Percentiles rank a stretch among this genome's conserved stretches.
These are phyloP conservation scores for Lanistes nyassanus DNA, from an alignment of 1,140 invertebrate species.

Conservation along the genomic window DNA sequence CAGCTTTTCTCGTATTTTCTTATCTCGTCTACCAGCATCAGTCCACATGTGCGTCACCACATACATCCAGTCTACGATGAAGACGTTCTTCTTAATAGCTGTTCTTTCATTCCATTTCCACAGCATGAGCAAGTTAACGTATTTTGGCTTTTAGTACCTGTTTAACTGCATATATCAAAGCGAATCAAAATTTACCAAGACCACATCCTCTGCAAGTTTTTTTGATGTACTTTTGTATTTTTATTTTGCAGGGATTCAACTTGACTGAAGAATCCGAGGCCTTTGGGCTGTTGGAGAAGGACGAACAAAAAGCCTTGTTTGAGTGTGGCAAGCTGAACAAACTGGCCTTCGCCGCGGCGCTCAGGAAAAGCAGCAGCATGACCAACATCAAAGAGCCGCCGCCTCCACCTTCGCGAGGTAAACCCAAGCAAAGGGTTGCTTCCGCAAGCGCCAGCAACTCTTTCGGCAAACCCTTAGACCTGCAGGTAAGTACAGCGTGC, in stretches of 20 bases:
- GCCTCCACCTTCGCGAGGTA: too few species aligned
- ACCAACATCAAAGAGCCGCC: constrained; percentile 31
- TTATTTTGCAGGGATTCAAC: background rate
- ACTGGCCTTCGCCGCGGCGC: constrained; percentile 27
- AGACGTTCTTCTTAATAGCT: background rate
- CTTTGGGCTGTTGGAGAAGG: constrained; percentile 40
- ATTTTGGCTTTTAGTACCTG: background rate
- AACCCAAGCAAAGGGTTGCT: constrained; percentile 11
- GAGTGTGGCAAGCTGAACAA: constrained; percentile 31
- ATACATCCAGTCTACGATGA: too few species aligned
- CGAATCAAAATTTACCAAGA: background rate
- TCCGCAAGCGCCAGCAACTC: constrained; percentile 37
- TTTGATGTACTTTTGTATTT: background rate
- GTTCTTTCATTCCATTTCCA: background rate
- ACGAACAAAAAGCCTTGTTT: constrained; percentile 39
- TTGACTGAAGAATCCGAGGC: constrained; percentile 31
- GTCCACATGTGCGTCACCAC: too few species aligned
- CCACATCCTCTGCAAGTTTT: background rate
- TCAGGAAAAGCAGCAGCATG: constrained; percentile 46
- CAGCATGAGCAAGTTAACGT: background rate
- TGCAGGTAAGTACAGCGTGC: constrained; percentile 35
- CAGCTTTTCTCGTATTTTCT: too few species aligned
- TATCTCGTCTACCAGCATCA: too few species aligned
- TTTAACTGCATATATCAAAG: background rate
- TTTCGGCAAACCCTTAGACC: constrained; percentile 39